A percentile compares a stretch with the other conserved stretches of the same genome.
These are phyloP conservation scores for Acropora tenuis DNA, from an alignment of 64 coral and sea anemone genomes.

Conservation along the genomic window DNA sequence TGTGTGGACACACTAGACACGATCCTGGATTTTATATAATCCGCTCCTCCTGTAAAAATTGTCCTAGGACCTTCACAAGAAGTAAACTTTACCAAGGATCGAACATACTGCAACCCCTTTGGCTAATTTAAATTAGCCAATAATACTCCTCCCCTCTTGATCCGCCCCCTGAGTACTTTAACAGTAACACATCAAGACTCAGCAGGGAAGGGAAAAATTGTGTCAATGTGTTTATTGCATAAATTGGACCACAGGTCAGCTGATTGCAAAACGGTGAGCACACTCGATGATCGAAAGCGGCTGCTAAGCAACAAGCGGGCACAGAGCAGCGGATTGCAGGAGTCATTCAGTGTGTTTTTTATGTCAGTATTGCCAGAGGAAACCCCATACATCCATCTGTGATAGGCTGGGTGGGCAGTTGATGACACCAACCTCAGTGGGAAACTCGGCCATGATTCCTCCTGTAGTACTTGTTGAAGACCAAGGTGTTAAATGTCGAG, in stretches of 20 bases:
- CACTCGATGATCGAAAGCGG: constrained; percentile 34
- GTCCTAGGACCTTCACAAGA: background rate
- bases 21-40: no score
- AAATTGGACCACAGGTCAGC: constrained; percentile 32
- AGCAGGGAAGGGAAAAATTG: background rate
- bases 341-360: background rate
- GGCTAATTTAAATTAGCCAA: background rate
- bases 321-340: constrained; percentile 27
- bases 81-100: constrained; percentile 5
- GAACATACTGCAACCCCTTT: constrained; percentile 6
- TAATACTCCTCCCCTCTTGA: background rate
- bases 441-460: background rate
- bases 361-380: constrained; percentile 1
- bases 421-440: background rate
- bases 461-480: constrained; percentile 7
- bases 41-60: no score
- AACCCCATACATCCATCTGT: constrained; percentile 55
- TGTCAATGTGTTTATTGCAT: constrained; percentile 55
- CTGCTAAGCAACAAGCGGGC: constrained; percentile 24
- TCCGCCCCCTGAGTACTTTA: background rate
- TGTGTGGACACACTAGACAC: no score
- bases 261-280: constrained; percentile 37
- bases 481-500: constrained; percentile 5
- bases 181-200: background rate
- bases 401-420: background rate